These are phyloP conservation scores for Hydrotaea cyrtoneurina DNA, from an alignment of 2,888 invertebrate genomes.

Conservation along the genomic window DNA sequence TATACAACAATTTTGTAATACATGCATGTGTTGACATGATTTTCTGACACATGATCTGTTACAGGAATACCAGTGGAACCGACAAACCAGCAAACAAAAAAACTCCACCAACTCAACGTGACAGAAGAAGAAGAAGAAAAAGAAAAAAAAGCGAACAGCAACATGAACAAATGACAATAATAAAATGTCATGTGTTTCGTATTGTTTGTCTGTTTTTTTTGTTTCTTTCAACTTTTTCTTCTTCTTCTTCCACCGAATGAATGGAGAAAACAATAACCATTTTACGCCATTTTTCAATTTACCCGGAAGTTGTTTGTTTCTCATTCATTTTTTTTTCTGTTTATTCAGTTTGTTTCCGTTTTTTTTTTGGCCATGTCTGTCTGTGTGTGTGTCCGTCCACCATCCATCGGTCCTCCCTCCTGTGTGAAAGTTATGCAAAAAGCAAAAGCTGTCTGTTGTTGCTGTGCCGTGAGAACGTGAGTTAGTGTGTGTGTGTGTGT, in stretches of 20 bases:
- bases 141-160: not conserved
- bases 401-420: constrained; percentile 13
- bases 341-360: constrained; percentile 37
- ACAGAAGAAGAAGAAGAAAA: constrained; percentile 10
- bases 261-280: constrained; percentile 51
- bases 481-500: not conserved
- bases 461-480: not conserved
- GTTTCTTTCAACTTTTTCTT: not conserved
- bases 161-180: constrained; percentile 54
- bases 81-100: constrained; percentile 16
- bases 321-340: not conserved
- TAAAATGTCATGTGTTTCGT: constrained; percentile 61
- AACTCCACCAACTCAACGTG: constrained; percentile 39
- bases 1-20: not conserved
- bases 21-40: constrained; percentile 63
- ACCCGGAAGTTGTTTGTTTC: constrained; percentile 66
- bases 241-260: constrained; percentile 31
- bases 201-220: not conserved
- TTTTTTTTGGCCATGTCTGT: constrained; percentile 14
- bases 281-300: constrained; percentile 70
- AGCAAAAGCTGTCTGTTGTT: constrained; percentile 22
- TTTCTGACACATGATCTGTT: constrained; percentile 65
- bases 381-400: not conserved
- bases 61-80: constrained; percentile 29
- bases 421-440: constrained; percentile 33